These are phyloP conservation scores for Morpho deidamia DNA, from an alignment of 2,888 invertebrate species.

Conservation along the genomic window DNA sequence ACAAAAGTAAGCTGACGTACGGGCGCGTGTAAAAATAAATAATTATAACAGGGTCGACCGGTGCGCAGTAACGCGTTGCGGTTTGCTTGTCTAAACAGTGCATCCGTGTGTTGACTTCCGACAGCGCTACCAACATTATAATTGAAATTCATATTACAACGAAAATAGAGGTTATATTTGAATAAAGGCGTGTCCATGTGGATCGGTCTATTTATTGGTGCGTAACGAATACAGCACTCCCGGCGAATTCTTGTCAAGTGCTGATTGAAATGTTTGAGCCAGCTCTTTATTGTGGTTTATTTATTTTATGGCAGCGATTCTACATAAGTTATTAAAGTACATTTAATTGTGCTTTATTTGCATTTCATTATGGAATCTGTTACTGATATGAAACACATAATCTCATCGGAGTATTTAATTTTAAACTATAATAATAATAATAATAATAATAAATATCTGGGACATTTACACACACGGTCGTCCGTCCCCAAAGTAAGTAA, in stretches of 20 bases:
- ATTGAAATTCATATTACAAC: constrained; percentile 4
- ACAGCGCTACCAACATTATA: constrained; percentile 23
- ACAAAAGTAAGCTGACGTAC: constrained; percentile 34
- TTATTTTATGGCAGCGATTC: not conserved
- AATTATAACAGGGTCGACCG: constrained; percentile 57
- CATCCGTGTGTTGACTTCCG: constrained; percentile 65
- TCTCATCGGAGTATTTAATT: too few species aligned
- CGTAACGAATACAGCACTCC: constrained; percentile 5
- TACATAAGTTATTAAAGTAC: too few species aligned
- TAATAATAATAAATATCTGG: too few species aligned
- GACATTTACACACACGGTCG: too few species aligned
- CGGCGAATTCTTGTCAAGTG: constrained; percentile 5
- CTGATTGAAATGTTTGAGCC: constrained; percentile 6
- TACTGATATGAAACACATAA: too few species aligned
- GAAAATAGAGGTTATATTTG: constrained; percentile 2
- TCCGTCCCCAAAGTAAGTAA: too few species aligned
- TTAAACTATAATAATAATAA: too few species aligned
- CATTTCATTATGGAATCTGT: too few species aligned
- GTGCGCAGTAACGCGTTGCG: constrained; percentile 51
- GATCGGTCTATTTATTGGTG: constrained; percentile 1
- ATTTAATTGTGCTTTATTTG: too few species aligned
- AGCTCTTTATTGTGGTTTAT: not conserved
- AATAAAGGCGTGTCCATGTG: not conserved
- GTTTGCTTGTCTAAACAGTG: constrained; percentile 64
- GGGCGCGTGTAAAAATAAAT: constrained; percentile 62